phyloP scores from a whole-genome alignment of 1,140 invertebrate species.

The Pemphigus obesinymphae region DNA sequence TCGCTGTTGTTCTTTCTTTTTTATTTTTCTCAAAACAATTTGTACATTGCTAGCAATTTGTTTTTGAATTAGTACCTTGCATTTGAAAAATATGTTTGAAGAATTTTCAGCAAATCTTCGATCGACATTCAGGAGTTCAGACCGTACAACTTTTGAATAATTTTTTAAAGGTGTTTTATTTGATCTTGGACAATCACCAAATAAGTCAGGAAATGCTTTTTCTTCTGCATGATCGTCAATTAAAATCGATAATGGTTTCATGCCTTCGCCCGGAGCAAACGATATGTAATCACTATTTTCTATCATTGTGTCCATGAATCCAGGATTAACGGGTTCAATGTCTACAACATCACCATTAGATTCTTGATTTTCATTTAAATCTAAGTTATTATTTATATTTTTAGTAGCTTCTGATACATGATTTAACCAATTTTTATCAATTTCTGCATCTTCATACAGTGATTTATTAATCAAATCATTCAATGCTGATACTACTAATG shows the following conservation, averaged over 20 bases:
- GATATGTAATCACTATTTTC: neutral
- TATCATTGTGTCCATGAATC: neutral
- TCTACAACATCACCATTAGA: neutral
- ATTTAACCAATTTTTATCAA: neutral
- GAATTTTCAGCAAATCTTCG: constrained; percentile 42
- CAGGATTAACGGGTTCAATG: neutral
- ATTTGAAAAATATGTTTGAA: constrained; percentile 46
- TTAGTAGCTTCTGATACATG: neutral
- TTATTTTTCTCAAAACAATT: too few species aligned
- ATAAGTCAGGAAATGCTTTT: too few species aligned
- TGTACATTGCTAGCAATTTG: too few species aligned
- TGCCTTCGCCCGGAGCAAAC: constrained; percentile 32
- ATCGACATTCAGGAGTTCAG: constrained; percentile 45
- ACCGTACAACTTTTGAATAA: too few species aligned
- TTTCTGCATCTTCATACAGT: neutral
- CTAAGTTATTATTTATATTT: neutral
- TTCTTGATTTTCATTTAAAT: neutral
- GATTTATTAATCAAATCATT: neutral
- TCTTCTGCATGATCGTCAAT: too few species aligned
- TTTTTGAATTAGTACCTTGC: too few species aligned
- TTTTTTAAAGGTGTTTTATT: constrained; percentile 45
- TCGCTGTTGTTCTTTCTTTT: constrained; percentile 43
- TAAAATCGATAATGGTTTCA: too few species aligned
- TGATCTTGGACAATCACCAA: constrained; percentile 47
- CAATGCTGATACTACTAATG: neutral